Conservation (phyloP, 35 echinoderm and acorn worm genomes). For the Holothuria glaberrima region DNA sequence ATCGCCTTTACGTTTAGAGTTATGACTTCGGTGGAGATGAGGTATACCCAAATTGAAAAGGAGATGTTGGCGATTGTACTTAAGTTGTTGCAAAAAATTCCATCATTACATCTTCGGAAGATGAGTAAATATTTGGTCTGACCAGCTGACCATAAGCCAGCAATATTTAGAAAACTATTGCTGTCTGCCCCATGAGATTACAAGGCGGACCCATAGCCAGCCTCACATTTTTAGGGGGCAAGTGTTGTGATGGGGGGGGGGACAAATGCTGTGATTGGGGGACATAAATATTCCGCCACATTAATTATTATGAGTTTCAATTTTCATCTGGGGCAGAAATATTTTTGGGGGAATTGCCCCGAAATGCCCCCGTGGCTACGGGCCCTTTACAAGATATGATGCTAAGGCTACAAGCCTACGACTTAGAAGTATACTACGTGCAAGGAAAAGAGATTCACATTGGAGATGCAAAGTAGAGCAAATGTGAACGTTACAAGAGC, state of each 20-base stretch:
- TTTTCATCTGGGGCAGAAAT: no score
- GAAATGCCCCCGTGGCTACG: no score
- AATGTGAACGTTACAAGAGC: conserved; percentile 59
- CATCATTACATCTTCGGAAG: conserved; percentile 82
- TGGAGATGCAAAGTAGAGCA: conserved; percentile 63
- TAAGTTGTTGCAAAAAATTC: conserved; percentile 73
- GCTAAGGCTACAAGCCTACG: conserved; percentile 71
- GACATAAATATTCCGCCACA: no score
- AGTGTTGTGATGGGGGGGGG: no score
- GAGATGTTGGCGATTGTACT: conserved; percentile 83
- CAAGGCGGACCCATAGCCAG: no score
- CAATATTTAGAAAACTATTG: conserved; percentile 65
- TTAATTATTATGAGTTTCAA: no score
- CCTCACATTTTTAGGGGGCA: no score
- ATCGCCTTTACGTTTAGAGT: conserved; percentile 77
- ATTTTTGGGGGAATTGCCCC: no score
- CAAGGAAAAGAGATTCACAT: conserved; percentile 64
- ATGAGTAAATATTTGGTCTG: conserved; percentile 41
- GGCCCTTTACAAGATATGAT: no score
- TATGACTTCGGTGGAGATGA: conserved; percentile 62
- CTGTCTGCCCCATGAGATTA: conserved; percentile 78
- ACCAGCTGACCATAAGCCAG: conserved; percentile 84
- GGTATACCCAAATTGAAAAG: conserved; percentile 79
- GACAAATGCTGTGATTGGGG: no score
- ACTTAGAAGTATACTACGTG: conserved; percentile 63